A percentile compares a stretch with the other conserved stretches of the same genome.
phyloP scores from a whole-genome alignment of 2,888 invertebrate genomes.

The Junonia oenone region DNA sequence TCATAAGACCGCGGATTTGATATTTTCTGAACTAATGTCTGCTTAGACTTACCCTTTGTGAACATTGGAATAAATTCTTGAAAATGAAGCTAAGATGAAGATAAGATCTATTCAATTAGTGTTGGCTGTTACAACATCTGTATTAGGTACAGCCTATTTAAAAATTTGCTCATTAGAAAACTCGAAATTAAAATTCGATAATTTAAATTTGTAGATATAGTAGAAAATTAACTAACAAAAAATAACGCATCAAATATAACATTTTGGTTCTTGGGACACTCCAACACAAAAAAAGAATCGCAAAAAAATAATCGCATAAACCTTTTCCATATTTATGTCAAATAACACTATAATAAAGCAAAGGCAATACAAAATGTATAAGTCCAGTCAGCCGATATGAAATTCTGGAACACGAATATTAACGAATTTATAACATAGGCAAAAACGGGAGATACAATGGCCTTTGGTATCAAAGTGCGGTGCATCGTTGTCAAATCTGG shows the following conservation, averaged over 20 bases:
- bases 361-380: conserved; percentile 3
- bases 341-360: conserved; percentile 3
- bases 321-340: neutral
- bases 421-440: conserved; percentile 34
- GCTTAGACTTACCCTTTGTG: neutral
- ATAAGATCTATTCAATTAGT: too few species aligned
- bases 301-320: neutral
- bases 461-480: conserved; percentile 51
- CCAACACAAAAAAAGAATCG: neutral
- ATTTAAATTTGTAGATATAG: too few species aligned
- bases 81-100: too few species aligned
- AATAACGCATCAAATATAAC: too few species aligned
- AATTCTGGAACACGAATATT: conserved; percentile 55
- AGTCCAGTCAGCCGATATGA: conserved; percentile 51
- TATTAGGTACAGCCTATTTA: neutral
- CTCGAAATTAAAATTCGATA: too few species aligned
- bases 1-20: conserved; percentile 22
- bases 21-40: conserved; percentile 12
- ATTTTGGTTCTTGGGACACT: too few species aligned
- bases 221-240: too few species aligned
- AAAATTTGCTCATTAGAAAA: neutral
- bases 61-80: neutral
- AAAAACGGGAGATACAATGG: conserved; percentile 64
- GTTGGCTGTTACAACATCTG: too few species aligned
- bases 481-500: conserved; percentile 55